These are phyloP conservation scores for Elachura formosa DNA, from an alignment of 2,113 vertebrate genomes.

Conservation along the genomic window DNA sequence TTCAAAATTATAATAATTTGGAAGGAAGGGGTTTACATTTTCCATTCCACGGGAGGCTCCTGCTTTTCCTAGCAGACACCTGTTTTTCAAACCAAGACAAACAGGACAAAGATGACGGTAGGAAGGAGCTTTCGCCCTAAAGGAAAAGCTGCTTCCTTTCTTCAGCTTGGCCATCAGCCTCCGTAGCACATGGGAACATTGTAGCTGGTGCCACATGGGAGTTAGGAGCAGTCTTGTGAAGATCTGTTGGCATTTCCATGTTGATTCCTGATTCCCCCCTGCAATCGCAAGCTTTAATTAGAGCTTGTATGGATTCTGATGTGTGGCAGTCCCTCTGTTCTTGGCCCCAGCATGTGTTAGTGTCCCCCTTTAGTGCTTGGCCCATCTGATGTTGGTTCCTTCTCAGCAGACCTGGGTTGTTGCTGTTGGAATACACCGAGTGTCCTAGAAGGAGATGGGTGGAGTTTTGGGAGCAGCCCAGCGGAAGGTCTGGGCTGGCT, in stretches of 20 bases:
- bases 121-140: not conserved
- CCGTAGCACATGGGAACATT: not conserved
- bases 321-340: not conserved
- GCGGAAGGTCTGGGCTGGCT: not conserved
- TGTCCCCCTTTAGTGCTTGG: not conserved
- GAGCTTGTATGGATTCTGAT: not conserved
- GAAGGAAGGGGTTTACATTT: not conserved
- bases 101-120: not conserved
- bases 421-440: not conserved
- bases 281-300: not conserved
- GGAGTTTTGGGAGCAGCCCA: not conserved
- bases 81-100: not conserved
- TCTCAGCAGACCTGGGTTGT: not conserved
- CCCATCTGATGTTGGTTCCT: not conserved
- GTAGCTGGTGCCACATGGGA: not conserved
- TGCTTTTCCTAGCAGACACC: not conserved
- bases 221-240: not conserved
- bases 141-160: not conserved
- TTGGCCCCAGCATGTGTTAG: not conserved
- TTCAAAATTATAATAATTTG: not conserved
- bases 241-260: not conserved
- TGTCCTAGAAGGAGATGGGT: not conserved
- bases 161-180: not conserved
- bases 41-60: not conserved
- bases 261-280: not conserved